Base-by-base conservation (phyloP, 1,140 invertebrate species). In the Spodoptera frugiperda region DNA sequence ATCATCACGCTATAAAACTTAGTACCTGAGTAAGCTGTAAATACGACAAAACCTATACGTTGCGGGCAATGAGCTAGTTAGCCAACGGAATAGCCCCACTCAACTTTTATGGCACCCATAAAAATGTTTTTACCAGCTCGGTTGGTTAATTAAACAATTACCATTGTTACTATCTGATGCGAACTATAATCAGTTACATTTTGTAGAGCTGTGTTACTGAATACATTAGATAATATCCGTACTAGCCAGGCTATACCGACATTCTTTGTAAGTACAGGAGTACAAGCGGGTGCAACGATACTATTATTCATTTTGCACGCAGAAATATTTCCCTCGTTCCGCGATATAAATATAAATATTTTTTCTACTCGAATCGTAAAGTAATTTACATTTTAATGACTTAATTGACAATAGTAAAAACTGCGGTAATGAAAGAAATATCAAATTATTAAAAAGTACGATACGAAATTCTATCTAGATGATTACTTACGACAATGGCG, bases 71-170 rank as follows among this genome's bases (percentile, higher is more conserved):
- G 44, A n/a, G 44, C 67, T 79, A 63, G 74, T 79, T 78, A 76
- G 78, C 59, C 5, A 46, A 30, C 30, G 46, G 76, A 72, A 76
- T 73, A 39, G 73, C 55, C 49, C 48, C 49, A 55, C 46, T 61
- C 57, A 75, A 76, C 49, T 70, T 79, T 79, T 79, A 79, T 73
- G 61, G 63, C 53, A 53, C 57, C 73, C 51, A 79, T 79, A 79
- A 79, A 79, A 72, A 76, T 79, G 71, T 76, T 79, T 75, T 54
- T 54, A 51, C 51, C 59, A 67, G 44, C 49, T 79, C 71, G 33
- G 61, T 76, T 72, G 75, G 68, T 79, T 76, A 79, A 65, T 75
- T 75, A 79, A 79, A 73, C 74, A 65, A 79, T 79, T 72, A 73
- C 39, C 21, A 72, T 76, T 67, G 74, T 65, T 63, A 10, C 68